Evolutionary conservation across 2,113 vertebrate species (phyloP).

Genomic region (Columba janthina): DNA sequence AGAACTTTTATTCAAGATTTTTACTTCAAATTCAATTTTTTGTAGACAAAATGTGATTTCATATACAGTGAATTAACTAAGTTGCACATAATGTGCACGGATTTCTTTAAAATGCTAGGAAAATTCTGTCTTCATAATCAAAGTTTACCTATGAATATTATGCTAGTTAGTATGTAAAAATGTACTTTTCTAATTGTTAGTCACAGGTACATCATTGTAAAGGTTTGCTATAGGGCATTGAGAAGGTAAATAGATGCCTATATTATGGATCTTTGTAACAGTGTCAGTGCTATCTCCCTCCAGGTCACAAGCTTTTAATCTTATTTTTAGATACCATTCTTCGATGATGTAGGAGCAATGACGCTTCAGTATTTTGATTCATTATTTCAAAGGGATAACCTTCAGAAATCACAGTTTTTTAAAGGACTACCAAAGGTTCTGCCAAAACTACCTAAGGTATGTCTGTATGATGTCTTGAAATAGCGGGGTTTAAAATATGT

Average conservation of each 20-base stretch:
- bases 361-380: slow-evolving; percentile 98
- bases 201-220: not conserved
- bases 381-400: slow-evolving; percentile 97
- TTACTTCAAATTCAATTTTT: not conserved
- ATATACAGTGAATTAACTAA: not conserved
- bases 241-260: not conserved
- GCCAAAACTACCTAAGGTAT: slow-evolving; percentile 94
- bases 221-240: not conserved
- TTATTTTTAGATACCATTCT: slow-evolving; percentile 91
- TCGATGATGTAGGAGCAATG: slow-evolving; percentile 95
- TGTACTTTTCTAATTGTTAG: not conserved
- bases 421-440: slow-evolving; percentile 97
- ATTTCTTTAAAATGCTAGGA: not conserved
- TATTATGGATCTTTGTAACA: not conserved
- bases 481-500: not conserved
- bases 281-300: not conserved
- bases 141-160: not conserved
- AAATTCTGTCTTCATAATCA: not conserved
- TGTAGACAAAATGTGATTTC: not conserved
- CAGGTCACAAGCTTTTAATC: slow-evolving; percentile 10
- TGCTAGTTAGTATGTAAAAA: not conserved
- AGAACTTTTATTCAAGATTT: not conserved
- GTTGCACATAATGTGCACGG: not conserved
- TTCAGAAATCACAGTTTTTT: slow-evolving; percentile 99
- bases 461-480: not conserved